phyloP scores from a whole-genome alignment of 2,113 vertebrate genomes.

The Muntiacus reevesi region DNA sequence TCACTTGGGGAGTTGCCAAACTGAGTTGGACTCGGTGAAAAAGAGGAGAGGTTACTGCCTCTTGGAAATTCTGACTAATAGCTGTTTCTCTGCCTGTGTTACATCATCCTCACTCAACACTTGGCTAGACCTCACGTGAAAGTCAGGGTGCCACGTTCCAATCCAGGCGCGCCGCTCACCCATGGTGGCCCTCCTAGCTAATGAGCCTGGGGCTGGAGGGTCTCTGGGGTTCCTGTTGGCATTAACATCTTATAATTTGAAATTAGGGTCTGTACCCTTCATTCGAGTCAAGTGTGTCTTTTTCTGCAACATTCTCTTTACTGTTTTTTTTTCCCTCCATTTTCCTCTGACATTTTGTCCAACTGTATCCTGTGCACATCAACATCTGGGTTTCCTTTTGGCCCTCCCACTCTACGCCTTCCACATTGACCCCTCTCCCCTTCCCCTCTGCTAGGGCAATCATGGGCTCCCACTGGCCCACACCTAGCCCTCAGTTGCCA shows the following conservation, averaged over 20 bases:
- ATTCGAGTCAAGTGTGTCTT: not conserved
- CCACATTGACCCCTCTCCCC: not conserved
- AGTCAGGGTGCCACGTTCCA: not conserved
- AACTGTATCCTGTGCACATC: not conserved
- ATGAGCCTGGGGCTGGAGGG: not conserved
- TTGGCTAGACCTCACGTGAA: not conserved
- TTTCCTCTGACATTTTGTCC: not conserved
- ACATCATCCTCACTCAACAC: not conserved
- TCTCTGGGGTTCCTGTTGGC: not conserved
- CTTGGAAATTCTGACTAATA: slow-evolving; percentile 50
- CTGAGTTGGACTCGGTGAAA: not conserved
- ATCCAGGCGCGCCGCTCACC: not conserved
- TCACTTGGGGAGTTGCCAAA: not conserved
- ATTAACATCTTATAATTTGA: not conserved
- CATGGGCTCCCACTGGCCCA: not conserved
- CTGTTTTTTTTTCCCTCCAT: not conserved
- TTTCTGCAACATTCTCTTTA: not conserved
- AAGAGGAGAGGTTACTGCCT: not conserved
- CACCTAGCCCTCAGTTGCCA: not conserved
- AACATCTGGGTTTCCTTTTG: not conserved
- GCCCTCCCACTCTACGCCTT: not conserved
- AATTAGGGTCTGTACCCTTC: not conserved
- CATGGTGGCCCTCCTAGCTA: not conserved
- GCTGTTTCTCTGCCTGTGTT: slow-evolving; percentile 2
- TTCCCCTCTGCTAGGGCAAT: not conserved